Evolutionary conservation across 2,888 invertebrate genomes (phyloP), one percentile per base, ranked within the genome.

Genomic region (Lepidochrysops patricia): DNA sequence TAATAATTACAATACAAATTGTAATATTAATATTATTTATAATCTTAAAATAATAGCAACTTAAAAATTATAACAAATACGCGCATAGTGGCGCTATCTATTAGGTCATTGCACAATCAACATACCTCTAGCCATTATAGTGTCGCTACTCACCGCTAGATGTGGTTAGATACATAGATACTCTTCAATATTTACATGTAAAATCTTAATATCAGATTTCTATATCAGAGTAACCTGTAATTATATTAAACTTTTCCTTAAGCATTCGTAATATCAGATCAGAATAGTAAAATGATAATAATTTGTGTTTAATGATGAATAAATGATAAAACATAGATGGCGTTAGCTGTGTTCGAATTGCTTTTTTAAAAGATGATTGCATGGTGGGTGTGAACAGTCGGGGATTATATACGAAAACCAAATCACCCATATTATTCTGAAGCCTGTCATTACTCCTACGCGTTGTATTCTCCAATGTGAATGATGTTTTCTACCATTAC

Each of bases 81-180:
- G 29, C 23, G 7, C 2, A 7, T 43, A 7, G 23, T 35, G 60
- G 6, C 63, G 63, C 63, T 63, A 64, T 57, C 66, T 66, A 59
- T 35, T 43, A 27, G 27, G 7, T 3, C 6, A 9, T 43, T 12
- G 4, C 12, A 25, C 13, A 26, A 60, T 5, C 60, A 49, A 29
- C 12, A 26, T 13, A 2, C 32, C 0, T 29, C 4, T 32, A 54
- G 9, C 15, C 37, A 15, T 13, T 34, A 12, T 54, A 57, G 15
- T 63, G 48, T 60, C 59, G 9, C 58, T 63, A 64, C 43, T 62
- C 54, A 32, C 54, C 61, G 26, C 26, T 61, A 63, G 64, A 57
- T 63, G 62, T 34, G 63, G 19, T 19, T 29, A 4, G 4, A 3
- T 1, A 5, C 37, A 37, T 2, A 15, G 6, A 15, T 37, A 6